A percentile compares a stretch with the other conserved stretches of the same genome.
Conservation (phyloP, 2,888 invertebrate species). For the Temnothorax unifasciatus region DNA sequence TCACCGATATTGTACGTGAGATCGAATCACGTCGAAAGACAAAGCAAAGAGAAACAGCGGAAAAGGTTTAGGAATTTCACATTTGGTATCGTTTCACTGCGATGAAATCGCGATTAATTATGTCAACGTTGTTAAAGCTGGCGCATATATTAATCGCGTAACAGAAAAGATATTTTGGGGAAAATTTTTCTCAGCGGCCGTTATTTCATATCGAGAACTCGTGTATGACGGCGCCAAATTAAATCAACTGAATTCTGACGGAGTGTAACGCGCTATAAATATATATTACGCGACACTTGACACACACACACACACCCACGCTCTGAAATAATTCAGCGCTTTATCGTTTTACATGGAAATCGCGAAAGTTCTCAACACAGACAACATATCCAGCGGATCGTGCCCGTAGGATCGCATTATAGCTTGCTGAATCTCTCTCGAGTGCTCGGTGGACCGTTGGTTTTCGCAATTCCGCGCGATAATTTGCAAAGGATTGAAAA, state of each 20-base stretch:
- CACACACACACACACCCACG: not conserved
- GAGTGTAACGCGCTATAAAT: slow-evolving; percentile 1
- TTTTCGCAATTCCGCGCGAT: slow-evolving; percentile 39
- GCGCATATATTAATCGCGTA: not conserved
- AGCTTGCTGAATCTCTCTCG: slow-evolving; percentile 22
- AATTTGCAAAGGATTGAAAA: slow-evolving; percentile 44
- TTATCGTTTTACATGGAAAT: slow-evolving; percentile 24
- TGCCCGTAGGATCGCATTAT: slow-evolving; percentile 16
- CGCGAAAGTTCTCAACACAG: not conserved
- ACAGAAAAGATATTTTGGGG: not conserved
- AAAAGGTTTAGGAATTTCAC: not conserved
- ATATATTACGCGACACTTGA: slow-evolving; percentile 16
- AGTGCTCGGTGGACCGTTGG: slow-evolving; percentile 7
- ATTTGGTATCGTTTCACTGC: not conserved
- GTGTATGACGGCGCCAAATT: not conserved
- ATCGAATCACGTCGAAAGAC: not conserved
- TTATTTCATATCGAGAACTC: slow-evolving; percentile 1
- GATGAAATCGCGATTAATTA: not conserved
- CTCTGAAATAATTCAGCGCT: not conserved
- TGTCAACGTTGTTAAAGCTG: not conserved
- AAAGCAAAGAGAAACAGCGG: not conserved
- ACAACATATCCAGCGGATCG: slow-evolving; percentile 14
- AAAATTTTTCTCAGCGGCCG: not conserved
- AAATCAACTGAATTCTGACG: slow-evolving; percentile 24
- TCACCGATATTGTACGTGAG: not conserved